Evolutionary conservation across 2,888 invertebrate species (phyloP), one percentile per base, ranked within the genome.

Genomic region (Volucella inanis): DNA sequence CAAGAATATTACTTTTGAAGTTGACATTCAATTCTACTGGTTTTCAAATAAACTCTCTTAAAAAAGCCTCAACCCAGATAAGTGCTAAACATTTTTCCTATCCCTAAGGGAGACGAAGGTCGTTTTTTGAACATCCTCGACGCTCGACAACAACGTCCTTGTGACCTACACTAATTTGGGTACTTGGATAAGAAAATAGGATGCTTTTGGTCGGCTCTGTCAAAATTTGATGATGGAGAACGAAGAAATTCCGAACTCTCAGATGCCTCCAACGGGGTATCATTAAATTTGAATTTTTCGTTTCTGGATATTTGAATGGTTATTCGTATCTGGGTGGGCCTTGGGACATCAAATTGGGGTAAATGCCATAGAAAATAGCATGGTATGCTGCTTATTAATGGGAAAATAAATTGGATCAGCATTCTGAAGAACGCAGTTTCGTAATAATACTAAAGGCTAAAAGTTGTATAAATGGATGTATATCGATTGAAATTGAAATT

Each of bases 221-320:
- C 54, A 43, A 54, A 67, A 67, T 67, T 54, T 67, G 54, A 39
- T 59, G 49, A 59, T 49, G 70, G 49, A 39, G 59, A 31, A 9
- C n/a, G n/a, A 39, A 59, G 11, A 70, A 59, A 39, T 70, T 47
- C 47, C 70, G 12, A 59, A 71, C 50, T 14, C 43, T 22, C 71
- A 43, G 22, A 22, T 71, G 61, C 12, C 31, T 31, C 31, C 14
- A 41, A 50, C n/a, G 45, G 59, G 22, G 59, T 18, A 50, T 50
- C 59, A 71, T 61, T 50, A 52, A 71, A 57, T 71, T 61, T 71
- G 59, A 71, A 61, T 71, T 71, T 71, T 41, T n/a, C 47, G n/a
- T 41, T 57, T 38, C 47, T 6, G 59, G 18, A 18, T 59, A 18
- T 41, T 59, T 22, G 15, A 39, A 39, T 39, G 57, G 57, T 39